Evolutionary conservation across 2,113 vertebrate species (phyloP).

Genomic region (Semnornis frantzii): DNA sequence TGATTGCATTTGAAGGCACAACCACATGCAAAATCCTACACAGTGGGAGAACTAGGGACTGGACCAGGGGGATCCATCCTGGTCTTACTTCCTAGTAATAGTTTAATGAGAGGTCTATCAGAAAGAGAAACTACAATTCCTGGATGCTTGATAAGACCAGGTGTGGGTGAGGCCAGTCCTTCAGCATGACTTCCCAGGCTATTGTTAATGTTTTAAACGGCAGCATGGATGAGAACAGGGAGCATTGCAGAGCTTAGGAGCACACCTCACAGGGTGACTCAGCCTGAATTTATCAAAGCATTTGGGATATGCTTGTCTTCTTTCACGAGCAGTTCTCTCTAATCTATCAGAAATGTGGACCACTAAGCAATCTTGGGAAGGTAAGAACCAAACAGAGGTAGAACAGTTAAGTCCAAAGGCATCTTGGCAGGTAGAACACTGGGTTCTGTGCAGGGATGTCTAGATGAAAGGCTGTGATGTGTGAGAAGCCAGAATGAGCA

Average conservation of each 20-base stretch:
- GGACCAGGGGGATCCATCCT: neutral
- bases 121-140: neutral
- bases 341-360: neutral
- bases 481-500: neutral
- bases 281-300: neutral
- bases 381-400: neutral
- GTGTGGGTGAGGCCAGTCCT: neutral
- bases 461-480: neutral
- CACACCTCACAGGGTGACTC: neutral
- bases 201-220: neutral
- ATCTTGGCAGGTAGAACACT: neutral
- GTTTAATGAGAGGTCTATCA: neutral
- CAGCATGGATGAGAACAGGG: neutral
- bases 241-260: neutral
- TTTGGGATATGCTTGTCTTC: neutral
- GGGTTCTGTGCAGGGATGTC: neutral
- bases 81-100: neutral
- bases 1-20: neutral
- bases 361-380: neutral
- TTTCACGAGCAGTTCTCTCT: neutral
- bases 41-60: neutral
- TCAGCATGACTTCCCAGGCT: neutral
- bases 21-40: neutral
- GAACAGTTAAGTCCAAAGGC: neutral
- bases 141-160: neutral